Percentiles rank a stretch among this genome's conserved stretches.
These are phyloP conservation scores for Zaprionus inermis DNA, from an alignment of 1,140 invertebrate species.

Conservation along the genomic window DNA sequence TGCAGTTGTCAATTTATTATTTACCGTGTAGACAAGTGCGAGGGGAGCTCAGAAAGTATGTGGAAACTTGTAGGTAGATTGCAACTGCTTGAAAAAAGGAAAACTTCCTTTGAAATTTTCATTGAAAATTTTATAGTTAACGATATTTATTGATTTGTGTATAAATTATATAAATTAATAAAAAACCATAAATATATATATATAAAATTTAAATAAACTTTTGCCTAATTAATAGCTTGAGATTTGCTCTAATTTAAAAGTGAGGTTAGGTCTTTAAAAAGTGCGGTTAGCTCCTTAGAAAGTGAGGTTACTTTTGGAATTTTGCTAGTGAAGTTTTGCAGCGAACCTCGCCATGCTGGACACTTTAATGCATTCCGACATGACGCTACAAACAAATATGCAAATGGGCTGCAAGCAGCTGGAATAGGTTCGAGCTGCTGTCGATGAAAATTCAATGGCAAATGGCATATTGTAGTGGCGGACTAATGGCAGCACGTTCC, in stretches of 20 bases:
- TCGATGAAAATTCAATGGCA: conserved; percentile 78
- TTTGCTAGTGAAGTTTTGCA: background rate
- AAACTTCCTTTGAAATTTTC: no score
- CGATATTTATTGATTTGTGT: no score
- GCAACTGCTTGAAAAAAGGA: no score
- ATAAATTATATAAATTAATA: no score
- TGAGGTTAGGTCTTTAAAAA: background rate
- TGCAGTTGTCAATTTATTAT: conserved; percentile 73
- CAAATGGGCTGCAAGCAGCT: conserved; percentile 73
- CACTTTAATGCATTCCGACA: conserved; percentile 69
- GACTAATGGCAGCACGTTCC: conserved; percentile 70
- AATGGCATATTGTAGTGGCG: conserved; percentile 74
- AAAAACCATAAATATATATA: no score
- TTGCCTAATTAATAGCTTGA: no score
- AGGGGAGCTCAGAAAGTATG: conserved; percentile 23
- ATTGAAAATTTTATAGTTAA: no score
- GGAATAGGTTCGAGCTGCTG: conserved; percentile 62
- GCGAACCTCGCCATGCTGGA: conserved; percentile 8
- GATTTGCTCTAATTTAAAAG: no score
- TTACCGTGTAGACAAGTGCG: conserved; percentile 40
- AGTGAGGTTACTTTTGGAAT: background rate
- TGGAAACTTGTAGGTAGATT: background rate
- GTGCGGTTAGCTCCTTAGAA: background rate
- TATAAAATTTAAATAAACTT: no score
- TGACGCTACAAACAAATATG: conserved; percentile 77